These are phyloP conservation scores for Lutraria lutraria DNA, from an alignment of 2,888 invertebrate species.

Conservation along the genomic window DNA sequence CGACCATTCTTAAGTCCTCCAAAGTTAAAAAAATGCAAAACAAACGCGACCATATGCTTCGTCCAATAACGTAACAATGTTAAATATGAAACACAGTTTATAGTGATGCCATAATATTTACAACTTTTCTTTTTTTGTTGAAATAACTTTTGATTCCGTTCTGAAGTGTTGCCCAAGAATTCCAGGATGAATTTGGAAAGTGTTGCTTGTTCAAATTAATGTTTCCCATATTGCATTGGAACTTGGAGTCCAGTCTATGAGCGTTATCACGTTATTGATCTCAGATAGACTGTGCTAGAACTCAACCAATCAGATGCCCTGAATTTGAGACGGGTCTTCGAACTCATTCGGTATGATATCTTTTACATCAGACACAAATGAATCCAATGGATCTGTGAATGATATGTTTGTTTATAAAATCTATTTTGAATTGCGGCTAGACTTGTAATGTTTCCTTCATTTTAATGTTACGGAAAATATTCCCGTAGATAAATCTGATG, in stretches of 20 bases:
- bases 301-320: too few species aligned
- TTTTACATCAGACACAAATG: background rate
- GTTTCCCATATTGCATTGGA: too few species aligned
- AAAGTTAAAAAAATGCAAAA: too few species aligned
- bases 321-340: too few species aligned
- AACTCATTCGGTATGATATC: too few species aligned
- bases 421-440: background rate
- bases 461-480: background rate
- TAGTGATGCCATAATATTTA: conserved; percentile 10
- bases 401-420: background rate
- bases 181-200: background rate
- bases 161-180: background rate
- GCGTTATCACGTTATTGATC: too few species aligned
- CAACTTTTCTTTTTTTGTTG: background rate
- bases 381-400: background rate
- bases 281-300: too few species aligned
- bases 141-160: conserved; percentile 14
- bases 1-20: too few species aligned
- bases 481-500: background rate
- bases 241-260: too few species aligned
- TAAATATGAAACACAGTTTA: conserved; percentile 9
- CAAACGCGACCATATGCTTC: background rate
- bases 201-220: background rate
- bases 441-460: background rate
- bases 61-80: background rate